These are phyloP conservation scores for Leptestheria dahalacensis DNA, from an alignment of 1,140 invertebrate species.

Conservation along the genomic window DNA sequence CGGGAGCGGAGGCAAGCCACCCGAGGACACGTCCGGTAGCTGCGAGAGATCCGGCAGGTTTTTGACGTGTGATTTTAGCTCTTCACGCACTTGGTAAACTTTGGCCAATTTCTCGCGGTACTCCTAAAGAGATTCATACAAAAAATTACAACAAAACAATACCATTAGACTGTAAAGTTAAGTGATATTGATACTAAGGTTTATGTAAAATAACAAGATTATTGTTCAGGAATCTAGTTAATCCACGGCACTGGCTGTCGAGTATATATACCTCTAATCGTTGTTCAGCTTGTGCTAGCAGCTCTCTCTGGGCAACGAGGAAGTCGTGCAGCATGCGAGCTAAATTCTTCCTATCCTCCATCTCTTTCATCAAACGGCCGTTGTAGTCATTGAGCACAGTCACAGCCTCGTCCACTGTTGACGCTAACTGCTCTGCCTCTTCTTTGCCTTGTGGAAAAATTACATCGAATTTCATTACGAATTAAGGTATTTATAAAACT, in stretches of 20 bases:
- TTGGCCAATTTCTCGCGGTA: slow-evolving; percentile 73
- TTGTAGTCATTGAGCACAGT: slow-evolving; percentile 77
- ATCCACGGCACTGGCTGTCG: slow-evolving; percentile 5
- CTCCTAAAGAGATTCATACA: slow-evolving; percentile 42
- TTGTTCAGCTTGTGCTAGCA: slow-evolving; percentile 65
- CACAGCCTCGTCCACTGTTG: slow-evolving; percentile 72
- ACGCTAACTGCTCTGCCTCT: slow-evolving; percentile 49
- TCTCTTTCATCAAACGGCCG: slow-evolving; percentile 60
- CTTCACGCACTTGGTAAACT: slow-evolving; percentile 62
- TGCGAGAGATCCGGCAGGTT: slow-evolving; percentile 83
- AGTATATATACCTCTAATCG: slow-evolving; percentile 53
- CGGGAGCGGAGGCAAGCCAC: slow-evolving; percentile 74
- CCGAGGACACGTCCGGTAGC: slow-evolving; percentile 66
- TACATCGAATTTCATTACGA: too few relatives aligned
- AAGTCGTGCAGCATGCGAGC: slow-evolving; percentile 76
- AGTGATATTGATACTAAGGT: background rate
- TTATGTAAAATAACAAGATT: too few relatives aligned
- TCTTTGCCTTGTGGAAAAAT: slow-evolving; percentile 47
- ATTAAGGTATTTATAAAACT: slow-evolving; percentile 7
- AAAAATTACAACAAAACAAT: background rate
- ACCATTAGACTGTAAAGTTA: background rate
- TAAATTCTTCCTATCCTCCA: slow-evolving; percentile 71
- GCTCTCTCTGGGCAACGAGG: slow-evolving; percentile 63
- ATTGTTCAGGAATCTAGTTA: background rate
- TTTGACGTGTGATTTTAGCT: slow-evolving; percentile 79